Percentiles rank a stretch among this genome's conserved stretches.
phyloP scores from a whole-genome alignment of 2,888 invertebrate genomes.

The Scaptomyza parva region DNA sequence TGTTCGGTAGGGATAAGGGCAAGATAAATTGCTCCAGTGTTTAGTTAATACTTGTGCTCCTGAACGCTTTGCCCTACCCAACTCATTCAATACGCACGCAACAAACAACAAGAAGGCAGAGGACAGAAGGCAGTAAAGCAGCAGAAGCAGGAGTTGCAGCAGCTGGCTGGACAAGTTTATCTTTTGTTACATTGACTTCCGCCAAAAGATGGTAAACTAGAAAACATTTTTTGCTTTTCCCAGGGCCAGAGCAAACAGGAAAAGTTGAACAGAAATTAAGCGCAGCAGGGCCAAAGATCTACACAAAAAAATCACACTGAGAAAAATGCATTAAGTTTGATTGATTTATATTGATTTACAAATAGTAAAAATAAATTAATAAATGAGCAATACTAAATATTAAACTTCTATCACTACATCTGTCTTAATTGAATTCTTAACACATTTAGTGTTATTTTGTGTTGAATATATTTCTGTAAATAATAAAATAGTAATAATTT shows the following conservation, averaged over 20 bases:
- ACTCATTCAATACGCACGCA: slow-evolving; percentile 46
- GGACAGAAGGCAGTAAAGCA: slow-evolving; percentile 2
- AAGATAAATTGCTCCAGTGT: slow-evolving; percentile 80
- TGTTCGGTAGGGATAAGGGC: slow-evolving; percentile 9
- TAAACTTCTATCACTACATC: too few species aligned
- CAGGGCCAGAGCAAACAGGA: slow-evolving; percentile 59
- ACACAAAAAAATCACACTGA: slow-evolving; percentile 32
- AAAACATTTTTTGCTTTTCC: slow-evolving; percentile 54
- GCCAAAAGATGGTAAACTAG: slow-evolving; percentile 77
- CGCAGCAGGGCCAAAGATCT: slow-evolving; percentile 43
- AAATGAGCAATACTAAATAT: too few species aligned
- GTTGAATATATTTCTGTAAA: too few species aligned
- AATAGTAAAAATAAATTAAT: too few species aligned
- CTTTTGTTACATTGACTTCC: slow-evolving; percentile 81
- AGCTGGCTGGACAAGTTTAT: slow-evolving; percentile 79
- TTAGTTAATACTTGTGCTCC: slow-evolving; percentile 74
- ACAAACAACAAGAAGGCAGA: slow-evolving; percentile 23
- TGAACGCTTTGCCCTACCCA: slow-evolving; percentile 24
- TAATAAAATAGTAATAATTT: too few species aligned
- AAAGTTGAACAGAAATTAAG: slow-evolving; percentile 78
- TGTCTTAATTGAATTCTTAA: too few species aligned
- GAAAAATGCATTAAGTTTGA: slow-evolving; percentile 37
- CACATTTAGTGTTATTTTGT: too few species aligned
- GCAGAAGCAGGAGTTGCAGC: slow-evolving; percentile 39
- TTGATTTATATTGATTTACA: too few species aligned